A percentile compares a stretch with the other conserved stretches of the same genome.
phyloP scores from a whole-genome alignment of 2,797 vertebrate genomes.

The Chaenodraco wilsoni region DNA sequence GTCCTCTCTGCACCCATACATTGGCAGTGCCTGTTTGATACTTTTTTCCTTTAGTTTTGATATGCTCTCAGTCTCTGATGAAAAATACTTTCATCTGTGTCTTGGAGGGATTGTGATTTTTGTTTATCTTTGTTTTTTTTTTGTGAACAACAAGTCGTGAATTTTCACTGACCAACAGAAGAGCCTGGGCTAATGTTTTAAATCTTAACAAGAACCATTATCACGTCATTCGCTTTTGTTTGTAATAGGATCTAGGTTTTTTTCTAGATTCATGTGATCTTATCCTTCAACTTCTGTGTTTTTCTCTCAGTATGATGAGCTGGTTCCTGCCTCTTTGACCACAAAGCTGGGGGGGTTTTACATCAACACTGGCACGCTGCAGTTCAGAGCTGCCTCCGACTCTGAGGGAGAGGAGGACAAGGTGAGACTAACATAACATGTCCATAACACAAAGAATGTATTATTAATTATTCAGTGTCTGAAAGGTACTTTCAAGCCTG shows the following conservation, averaged over 20 bases:
- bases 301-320: constrained; percentile 91
- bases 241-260: constrained; percentile 36
- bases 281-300: constrained; percentile 37
- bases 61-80: constrained; percentile 23
- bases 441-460: not conserved
- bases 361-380: constrained; percentile 96
- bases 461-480: not conserved
- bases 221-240: constrained; percentile 9
- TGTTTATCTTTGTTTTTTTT: constrained; percentile 50
- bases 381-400: constrained; percentile 95
- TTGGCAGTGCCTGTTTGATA: constrained; percentile 30
- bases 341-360: constrained; percentile 99
- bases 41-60: constrained; percentile 41
- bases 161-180: constrained; percentile 38
- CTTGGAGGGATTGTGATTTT: constrained; percentile 23
- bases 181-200: constrained; percentile 28
- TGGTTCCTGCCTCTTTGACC: constrained; percentile 96
- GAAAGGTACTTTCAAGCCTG: not conserved
- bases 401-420: constrained; percentile 92
- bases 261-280: constrained; percentile 33
- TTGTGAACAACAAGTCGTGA: constrained; percentile 2
- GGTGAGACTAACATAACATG: constrained; percentile 63
- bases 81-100: constrained; percentile 43
- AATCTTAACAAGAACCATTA: constrained; percentile 37
- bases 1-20: constrained; percentile 44